Evolutionary conservation across 2,113 vertebrate species (phyloP), one percentile per base, ranked within the genome.

Genomic region (Fukomys damarensis): DNA sequence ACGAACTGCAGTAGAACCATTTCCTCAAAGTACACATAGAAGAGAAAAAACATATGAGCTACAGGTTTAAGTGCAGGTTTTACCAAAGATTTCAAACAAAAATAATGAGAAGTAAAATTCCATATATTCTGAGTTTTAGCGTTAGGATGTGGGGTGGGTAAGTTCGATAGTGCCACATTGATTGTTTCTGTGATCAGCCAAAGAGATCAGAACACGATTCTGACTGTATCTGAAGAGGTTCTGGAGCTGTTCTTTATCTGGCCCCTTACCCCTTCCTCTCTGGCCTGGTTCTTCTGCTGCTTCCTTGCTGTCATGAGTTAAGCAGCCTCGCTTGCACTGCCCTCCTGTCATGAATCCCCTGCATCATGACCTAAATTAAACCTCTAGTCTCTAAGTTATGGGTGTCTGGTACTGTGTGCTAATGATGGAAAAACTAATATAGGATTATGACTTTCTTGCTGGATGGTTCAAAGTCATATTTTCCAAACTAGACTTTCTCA

Each of bases 171-270:
- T 77, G 74, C 13, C 5, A 32, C 49, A 46, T 19, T 17, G 43
- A 32, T 32, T 77, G 13, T 49, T 14, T 49, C 17, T 32, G 74
- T 9, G 43, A 32, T 77, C 30, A 30, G 74, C 43, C 43, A 7
- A 10, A 49, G 28, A 7, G 16, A 28, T 6, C 43, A 41, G 38
- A 17, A 49, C 28, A 77, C 14, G 32, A 2, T 77, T 72, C 43
- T 30, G 43, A 49, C 13, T 32, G 74, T 49, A 49, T 49, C 74
- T 49, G 13, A 49, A 5, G 30, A 17, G 5, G 28, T 17, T 26
- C 2, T 32, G 28, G 74, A 8, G 3, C 6, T 32, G 1, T 32
- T 13, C 6, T 49, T 32, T 14, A 16, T 19, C 5, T 8, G 7
- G 43, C 16, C 28, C 28, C 43, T 49, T 32, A 30, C 6, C 28